A percentile compares a stretch with the other conserved stretches of the same genome.
phyloP scores from a whole-genome alignment of 2,113 vertebrate genomes.

The Cottus gobio region DNA sequence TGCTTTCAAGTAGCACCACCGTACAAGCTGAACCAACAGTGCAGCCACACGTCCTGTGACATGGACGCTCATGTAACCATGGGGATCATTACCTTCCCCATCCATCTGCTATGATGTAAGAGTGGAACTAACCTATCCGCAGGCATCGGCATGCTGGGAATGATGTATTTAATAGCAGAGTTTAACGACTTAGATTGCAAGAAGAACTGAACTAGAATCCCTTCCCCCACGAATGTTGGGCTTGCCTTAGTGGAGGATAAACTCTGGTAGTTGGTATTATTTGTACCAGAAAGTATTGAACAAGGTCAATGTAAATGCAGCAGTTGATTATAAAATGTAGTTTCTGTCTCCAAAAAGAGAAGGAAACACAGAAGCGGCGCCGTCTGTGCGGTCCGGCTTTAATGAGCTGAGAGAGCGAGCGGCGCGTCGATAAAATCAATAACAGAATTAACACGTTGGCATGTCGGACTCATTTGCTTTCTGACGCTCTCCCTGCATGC shows the following conservation, averaged over 20 bases:
- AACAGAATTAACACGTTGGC: conserved; percentile 81
- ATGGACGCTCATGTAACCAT: no score
- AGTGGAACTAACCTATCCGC: no score
- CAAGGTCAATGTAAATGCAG: neutral
- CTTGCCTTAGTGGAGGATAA: neutral
- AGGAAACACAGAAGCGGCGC: neutral
- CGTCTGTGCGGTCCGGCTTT: conserved; percentile 55
- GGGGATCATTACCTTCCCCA: no score
- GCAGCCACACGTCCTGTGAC: no score
- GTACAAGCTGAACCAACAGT: no score
- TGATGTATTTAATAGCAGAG: no score
- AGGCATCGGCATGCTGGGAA: no score
- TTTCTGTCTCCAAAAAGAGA: neutral
- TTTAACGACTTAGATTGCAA: no score
- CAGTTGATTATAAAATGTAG: neutral
- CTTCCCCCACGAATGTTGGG: no score
- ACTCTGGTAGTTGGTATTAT: neutral
- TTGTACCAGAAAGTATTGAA: neutral
- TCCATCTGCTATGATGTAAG: no score
- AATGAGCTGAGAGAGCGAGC: conserved; percentile 71
- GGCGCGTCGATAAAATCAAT: conserved; percentile 77
- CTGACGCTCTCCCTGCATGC: conserved; percentile 77
- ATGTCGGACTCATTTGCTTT: conserved; percentile 77
- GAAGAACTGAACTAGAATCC: no score
- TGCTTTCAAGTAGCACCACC: no score